These are phyloP conservation scores for Phylloscopus trochilus DNA, from an alignment of 2,113 vertebrate species.

Conservation along the genomic window DNA sequence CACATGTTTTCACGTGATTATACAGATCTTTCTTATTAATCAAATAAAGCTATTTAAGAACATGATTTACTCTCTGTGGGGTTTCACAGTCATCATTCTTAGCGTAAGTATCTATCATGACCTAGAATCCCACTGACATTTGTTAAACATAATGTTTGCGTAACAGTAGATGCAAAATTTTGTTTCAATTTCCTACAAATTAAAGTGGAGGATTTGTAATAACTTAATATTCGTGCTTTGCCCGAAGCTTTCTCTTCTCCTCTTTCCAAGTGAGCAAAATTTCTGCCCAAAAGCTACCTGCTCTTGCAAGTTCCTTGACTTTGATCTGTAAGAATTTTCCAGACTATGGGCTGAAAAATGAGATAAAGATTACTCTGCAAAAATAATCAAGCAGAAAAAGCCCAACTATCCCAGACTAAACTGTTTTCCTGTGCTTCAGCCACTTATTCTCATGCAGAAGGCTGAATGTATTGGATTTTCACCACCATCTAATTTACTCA, in stretches of 20 bases:
- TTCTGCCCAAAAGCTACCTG: not conserved
- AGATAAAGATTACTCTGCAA: not conserved
- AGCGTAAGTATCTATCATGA: not conserved
- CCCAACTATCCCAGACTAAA: not conserved
- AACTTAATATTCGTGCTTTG: not conserved
- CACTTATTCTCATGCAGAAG: not conserved
- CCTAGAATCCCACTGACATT: not conserved
- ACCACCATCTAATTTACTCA: not conserved
- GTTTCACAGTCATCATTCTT: not conserved
- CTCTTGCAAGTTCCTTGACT: not conserved
- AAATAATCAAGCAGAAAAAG: not conserved
- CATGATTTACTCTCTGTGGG: not conserved
- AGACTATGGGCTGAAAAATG: not conserved
- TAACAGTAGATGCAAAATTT: not conserved
- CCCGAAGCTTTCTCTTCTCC: not conserved
- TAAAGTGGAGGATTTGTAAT: not conserved
- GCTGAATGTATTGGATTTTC: not conserved
- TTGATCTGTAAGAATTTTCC: not conserved
- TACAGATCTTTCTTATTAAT: slow-evolving; percentile 4
- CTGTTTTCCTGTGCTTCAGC: not conserved
- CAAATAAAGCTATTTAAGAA: not conserved
- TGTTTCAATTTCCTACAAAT: not conserved
- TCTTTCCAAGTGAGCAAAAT: not conserved
- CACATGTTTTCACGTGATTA: not conserved
- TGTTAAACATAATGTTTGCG: not conserved